These are phyloP conservation scores for Corythaeola cristata DNA, from an alignment of 2,113 vertebrate species.

Conservation along the genomic window DNA sequence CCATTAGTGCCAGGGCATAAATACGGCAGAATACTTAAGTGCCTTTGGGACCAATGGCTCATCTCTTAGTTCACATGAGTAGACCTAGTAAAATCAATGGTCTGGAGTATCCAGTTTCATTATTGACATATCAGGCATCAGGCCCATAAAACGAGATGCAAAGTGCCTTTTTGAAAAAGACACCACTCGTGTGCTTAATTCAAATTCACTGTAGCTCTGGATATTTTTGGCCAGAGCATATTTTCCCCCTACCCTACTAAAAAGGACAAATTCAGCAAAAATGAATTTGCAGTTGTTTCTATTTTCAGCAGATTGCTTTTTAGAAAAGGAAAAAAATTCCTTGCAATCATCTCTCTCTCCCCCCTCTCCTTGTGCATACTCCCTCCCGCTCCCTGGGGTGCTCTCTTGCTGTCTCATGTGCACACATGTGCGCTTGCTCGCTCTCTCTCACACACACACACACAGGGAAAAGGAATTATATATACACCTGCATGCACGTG, in stretches of 20 bases:
- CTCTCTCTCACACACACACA: not conserved
- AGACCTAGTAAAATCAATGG: constrained; percentile 42
- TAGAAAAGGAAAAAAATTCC: not conserved
- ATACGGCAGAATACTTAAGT: constrained; percentile 30
- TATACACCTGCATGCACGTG: not conserved
- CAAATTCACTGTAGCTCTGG: not conserved
- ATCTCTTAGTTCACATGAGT: constrained; percentile 52
- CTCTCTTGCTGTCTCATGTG: not conserved
- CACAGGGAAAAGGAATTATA: rapidly evolving
- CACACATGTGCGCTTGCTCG: rapidly evolving
- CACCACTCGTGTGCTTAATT: not conserved
- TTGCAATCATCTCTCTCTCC: not conserved
- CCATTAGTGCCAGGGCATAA: constrained; percentile 28
- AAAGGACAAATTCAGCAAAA: constrained; percentile 36
- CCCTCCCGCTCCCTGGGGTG: rapidly evolving
- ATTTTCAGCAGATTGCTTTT: constrained; percentile 36
- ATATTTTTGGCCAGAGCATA: constrained; percentile 12
- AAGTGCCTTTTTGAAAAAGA: constrained; percentile 25
- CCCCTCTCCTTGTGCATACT: not conserved
- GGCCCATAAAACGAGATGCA: not conserved
- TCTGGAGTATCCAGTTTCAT: constrained; percentile 44
- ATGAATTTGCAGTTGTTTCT: constrained; percentile 12
- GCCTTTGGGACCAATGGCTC: constrained; percentile 45
- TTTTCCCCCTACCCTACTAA: not conserved
- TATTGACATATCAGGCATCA: not conserved